These are phyloP conservation scores for Gambelia wislizenii DNA, from an alignment of 2,797 vertebrate species.

Conservation along the genomic window DNA sequence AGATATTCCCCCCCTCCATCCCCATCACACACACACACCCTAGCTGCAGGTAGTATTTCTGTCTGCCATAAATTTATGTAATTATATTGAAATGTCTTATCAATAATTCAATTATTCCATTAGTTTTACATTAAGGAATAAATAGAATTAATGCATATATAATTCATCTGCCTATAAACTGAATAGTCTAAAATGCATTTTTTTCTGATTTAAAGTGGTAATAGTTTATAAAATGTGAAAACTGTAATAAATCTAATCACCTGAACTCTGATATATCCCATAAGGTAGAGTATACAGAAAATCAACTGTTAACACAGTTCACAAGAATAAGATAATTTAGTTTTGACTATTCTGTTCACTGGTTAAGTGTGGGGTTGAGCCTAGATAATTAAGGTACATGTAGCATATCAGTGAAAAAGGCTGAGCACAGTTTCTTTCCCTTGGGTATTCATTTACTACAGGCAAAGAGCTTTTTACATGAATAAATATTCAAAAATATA, in stretches of 20 bases:
- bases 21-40: background rate
- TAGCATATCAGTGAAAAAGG: background rate
- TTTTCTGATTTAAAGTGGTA: conserved; percentile 19
- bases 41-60: conserved; percentile 21
- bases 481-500: background rate
- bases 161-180: conserved; percentile 57
- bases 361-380: background rate
- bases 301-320: background rate
- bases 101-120: conserved; percentile 66
- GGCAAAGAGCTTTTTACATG: background rate
- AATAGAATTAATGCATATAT: conserved; percentile 56
- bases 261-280: background rate
- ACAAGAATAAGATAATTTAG: background rate
- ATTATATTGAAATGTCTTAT: conserved; percentile 52
- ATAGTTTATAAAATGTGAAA: conserved; percentile 44
- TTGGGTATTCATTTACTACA: background rate
- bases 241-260: conserved; percentile 7
- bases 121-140: conserved; percentile 59
- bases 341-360: rapidly evolving
- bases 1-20: background rate
- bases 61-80: conserved; percentile 43
- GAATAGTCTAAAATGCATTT: conserved; percentile 58
- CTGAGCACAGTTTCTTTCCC: background rate
- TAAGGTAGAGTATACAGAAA: background rate
- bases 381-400: background rate